These are phyloP conservation scores for Hydrochoerus hydrochaeris DNA, from an alignment of 2,113 vertebrate species.

Conservation along the genomic window DNA sequence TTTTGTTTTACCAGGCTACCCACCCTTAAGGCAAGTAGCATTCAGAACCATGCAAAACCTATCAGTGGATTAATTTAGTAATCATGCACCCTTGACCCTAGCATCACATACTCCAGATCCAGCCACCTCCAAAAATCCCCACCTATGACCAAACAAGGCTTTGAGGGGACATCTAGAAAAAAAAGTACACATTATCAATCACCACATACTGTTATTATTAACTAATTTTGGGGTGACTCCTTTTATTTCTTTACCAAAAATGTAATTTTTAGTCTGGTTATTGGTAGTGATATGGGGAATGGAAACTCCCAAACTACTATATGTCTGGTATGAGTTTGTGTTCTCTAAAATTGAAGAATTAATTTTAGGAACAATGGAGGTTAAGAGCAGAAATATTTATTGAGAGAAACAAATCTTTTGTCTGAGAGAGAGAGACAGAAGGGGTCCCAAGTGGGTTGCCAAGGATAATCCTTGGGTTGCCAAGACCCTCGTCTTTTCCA, in stretches of 20 bases:
- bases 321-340: too few species aligned
- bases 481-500: too few species aligned
- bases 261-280: background rate
- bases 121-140: background rate
- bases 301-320: too few species aligned
- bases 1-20: background rate
- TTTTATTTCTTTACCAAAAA: conserved; percentile 28
- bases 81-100: background rate
- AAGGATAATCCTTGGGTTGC: too few species aligned
- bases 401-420: too few species aligned
- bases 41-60: background rate
- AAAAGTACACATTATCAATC: background rate
- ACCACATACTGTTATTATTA: background rate
- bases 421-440: too few species aligned
- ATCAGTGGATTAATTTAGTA: background rate
- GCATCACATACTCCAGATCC: background rate
- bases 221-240: background rate
- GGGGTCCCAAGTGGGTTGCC: too few species aligned
- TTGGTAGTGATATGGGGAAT: too few species aligned
- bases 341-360: too few species aligned
- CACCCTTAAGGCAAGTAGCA: background rate
- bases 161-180: background rate
- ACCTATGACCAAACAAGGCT: background rate
- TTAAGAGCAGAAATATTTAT: too few species aligned
- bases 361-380: too few species aligned